Conservation (phyloP, 2,113 vertebrate species). For the Ifrita kowaldi region DNA sequence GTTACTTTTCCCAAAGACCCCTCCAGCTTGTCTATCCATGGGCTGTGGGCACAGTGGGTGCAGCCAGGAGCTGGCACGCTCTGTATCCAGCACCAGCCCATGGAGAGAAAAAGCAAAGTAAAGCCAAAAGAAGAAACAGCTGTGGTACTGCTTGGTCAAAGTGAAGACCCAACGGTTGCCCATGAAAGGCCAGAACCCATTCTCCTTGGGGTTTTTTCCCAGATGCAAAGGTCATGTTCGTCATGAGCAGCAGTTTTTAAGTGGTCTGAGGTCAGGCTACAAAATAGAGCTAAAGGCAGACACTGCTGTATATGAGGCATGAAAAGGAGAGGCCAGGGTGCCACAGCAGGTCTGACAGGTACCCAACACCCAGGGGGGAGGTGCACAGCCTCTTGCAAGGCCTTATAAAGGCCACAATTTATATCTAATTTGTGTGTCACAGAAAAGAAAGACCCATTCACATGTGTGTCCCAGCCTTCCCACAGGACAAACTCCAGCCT, state of each 20-base stretch:
- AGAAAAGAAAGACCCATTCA: not conserved
- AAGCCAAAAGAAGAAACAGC: not conserved
- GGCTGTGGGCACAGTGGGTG: fast-evolving
- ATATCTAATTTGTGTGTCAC: not conserved
- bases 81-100: not conserved
- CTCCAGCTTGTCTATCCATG: not conserved
- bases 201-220: not conserved
- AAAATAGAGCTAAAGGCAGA: not conserved
- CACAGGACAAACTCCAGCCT: not conserved
- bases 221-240: not conserved
- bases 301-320: not conserved
- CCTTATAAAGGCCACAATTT: not conserved
- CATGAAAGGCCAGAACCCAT: fast-evolving
- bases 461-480: not conserved
- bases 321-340: not conserved
- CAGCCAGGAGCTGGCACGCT: not conserved
- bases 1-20: not conserved
- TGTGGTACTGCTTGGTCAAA: not conserved
- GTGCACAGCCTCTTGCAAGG: not conserved
- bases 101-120: not conserved
- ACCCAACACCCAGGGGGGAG: not conserved
- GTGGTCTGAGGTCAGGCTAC: not conserved
- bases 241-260: not conserved
- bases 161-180: fast-evolving
- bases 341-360: not conserved